Conservation (phyloP, 2,888 invertebrate species). For the Leptopilina syphax region DNA sequence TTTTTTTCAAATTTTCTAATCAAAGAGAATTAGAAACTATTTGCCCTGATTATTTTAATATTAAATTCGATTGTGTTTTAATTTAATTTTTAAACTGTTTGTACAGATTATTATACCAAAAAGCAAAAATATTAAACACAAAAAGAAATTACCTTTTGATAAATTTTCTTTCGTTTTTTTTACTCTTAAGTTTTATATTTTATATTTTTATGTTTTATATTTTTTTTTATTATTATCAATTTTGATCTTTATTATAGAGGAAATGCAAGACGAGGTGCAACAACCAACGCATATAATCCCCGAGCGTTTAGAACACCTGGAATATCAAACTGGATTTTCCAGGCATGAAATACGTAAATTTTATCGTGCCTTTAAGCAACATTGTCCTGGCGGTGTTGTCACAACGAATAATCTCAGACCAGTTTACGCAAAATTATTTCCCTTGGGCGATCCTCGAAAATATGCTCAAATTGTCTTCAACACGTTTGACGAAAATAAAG, state of each 20-base stretch:
- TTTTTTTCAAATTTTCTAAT: conserved; percentile 21
- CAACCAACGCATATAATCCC: conserved; percentile 60
- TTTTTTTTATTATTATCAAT: too few relatives aligned
- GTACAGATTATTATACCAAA: too few relatives aligned
- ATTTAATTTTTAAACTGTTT: too few relatives aligned
- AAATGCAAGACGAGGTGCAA: conserved; percentile 58
- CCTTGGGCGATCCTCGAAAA: conserved; percentile 68
- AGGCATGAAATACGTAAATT: conserved; percentile 66
- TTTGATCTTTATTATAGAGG: conserved; percentile 51
- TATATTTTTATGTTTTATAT: too few relatives aligned
- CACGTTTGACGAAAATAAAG: conserved; percentile 66
- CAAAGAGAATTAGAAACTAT: not conserved
- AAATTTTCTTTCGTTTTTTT: too few relatives aligned
- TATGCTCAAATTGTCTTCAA: conserved; percentile 72
- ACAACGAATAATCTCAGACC: conserved; percentile 66
- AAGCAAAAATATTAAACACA: too few relatives aligned
- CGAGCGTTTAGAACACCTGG: conserved; percentile 62
- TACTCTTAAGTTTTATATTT: too few relatives aligned
- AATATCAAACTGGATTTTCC: conserved; percentile 66
- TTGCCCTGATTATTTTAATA: not conserved
- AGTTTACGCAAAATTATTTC: conserved; percentile 70
- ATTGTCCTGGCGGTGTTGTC: conserved; percentile 67
- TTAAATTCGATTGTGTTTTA: not conserved
- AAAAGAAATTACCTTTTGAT: too few relatives aligned
- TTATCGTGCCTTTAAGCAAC: conserved; percentile 70